Conservation (phyloP, 2,113 vertebrate genomes). For the Pseudorhombus dupliciocellatus region DNA sequence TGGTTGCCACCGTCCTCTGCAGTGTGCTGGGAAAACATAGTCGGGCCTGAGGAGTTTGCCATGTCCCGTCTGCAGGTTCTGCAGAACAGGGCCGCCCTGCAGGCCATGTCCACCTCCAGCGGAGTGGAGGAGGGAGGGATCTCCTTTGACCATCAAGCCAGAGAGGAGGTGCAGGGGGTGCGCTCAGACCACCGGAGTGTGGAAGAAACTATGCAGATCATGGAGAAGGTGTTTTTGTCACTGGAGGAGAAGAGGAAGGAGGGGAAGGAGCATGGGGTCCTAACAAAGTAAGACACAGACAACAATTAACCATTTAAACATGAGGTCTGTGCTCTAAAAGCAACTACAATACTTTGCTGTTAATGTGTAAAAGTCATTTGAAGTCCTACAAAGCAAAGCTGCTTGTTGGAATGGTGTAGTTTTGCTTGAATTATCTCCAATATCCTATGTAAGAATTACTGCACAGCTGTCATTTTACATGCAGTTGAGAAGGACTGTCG, state of each 20-base stretch:
- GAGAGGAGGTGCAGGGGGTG: slow-evolving; percentile 75
- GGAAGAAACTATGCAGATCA: slow-evolving; percentile 71
- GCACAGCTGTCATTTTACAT: too few species aligned
- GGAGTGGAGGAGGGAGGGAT: slow-evolving; percentile 75
- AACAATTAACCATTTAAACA: background rate
- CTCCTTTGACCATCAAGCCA: slow-evolving; percentile 75
- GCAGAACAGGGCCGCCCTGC: slow-evolving; percentile 81
- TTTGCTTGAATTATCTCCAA: too few species aligned
- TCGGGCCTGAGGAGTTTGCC: slow-evolving; percentile 78
- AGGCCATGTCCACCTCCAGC: slow-evolving; percentile 73
- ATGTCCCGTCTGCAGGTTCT: slow-evolving; percentile 77
- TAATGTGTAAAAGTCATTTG: too few species aligned
- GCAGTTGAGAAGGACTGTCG: too few species aligned
- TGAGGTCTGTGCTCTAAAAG: background rate
- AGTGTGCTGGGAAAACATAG: slow-evolving; percentile 80
- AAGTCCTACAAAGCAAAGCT: too few species aligned
- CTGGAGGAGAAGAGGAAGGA: slow-evolving; percentile 79
- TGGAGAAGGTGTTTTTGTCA: slow-evolving; percentile 79
- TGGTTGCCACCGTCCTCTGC: slow-evolving; percentile 76
- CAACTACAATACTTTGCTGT: too few species aligned
- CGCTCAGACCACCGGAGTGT: slow-evolving; percentile 71
- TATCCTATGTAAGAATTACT: too few species aligned
- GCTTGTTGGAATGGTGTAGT: too few species aligned
- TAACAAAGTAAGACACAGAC: slow-evolving; percentile 69
- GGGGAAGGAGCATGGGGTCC: slow-evolving; percentile 56